Conservation (phyloP, 2,888 invertebrate species). For the Arge pagana region DNA sequence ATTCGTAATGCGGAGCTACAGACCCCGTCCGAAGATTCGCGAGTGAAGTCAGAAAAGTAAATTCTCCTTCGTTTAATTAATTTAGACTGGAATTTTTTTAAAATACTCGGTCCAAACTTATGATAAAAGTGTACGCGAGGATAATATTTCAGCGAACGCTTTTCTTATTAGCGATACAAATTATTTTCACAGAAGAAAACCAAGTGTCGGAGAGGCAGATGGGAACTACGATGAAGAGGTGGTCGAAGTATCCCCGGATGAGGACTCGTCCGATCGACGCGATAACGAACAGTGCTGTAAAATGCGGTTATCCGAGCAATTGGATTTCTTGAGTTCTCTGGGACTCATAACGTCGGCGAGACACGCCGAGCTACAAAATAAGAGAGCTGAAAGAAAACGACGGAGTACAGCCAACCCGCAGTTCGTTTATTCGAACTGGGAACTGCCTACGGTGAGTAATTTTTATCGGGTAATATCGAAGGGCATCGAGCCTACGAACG, state of each 20-base stretch:
- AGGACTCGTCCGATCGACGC: constrained; percentile 36
- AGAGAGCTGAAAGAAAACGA: constrained; percentile 61
- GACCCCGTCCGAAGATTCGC: constrained; percentile 31
- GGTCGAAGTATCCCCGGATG: constrained; percentile 43
- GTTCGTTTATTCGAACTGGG: constrained; percentile 60
- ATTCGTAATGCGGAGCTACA: constrained; percentile 40
- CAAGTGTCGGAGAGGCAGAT: constrained; percentile 45
- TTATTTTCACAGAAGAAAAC: constrained; percentile 35
- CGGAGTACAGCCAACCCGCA: constrained; percentile 64
- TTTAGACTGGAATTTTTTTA: too few relatives aligned
- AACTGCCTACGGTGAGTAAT: constrained; percentile 45
- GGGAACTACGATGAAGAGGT: constrained; percentile 49
- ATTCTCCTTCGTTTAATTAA: not conserved
- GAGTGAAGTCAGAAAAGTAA: constrained; percentile 41
- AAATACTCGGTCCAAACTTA: too few relatives aligned
- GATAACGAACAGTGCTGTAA: not conserved
- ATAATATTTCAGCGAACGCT: too few relatives aligned
- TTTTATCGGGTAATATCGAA: too few relatives aligned
- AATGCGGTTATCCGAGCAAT: constrained; percentile 41
- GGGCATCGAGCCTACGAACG: too few relatives aligned
- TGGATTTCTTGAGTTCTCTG: constrained; percentile 57
- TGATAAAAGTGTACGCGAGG: too few relatives aligned
- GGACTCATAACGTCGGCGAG: constrained; percentile 60
- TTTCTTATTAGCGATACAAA: too few relatives aligned
- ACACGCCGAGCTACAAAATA: constrained; percentile 61